A percentile compares a stretch with the other conserved stretches of the same genome.
These are phyloP conservation scores for Hypsibius dujardini DNA, from an alignment of 1,140 invertebrate genomes.

Conservation along the genomic window DNA sequence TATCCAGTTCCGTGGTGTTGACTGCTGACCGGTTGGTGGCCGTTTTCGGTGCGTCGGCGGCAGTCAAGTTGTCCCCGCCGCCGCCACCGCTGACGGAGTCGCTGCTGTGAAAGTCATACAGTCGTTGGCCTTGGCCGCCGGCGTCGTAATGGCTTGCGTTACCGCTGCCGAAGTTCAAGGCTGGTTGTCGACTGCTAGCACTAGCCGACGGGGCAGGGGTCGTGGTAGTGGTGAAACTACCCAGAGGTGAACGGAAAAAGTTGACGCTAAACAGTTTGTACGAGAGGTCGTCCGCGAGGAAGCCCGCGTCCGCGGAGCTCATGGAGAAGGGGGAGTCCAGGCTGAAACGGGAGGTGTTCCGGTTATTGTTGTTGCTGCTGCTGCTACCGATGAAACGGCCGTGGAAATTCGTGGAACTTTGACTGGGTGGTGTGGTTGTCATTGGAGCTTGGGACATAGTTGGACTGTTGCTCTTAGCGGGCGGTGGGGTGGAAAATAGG, in stretches of 20 bases:
- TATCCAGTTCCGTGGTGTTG: neutral
- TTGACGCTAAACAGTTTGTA: constrained; percentile 15
- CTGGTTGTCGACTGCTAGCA: neutral
- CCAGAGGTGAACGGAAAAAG: constrained; percentile 1
- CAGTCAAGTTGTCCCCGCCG: neutral
- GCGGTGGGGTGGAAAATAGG: too few relatives aligned
- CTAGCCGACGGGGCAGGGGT: neutral
- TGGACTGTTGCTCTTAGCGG: too few relatives aligned
- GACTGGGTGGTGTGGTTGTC: too few relatives aligned
- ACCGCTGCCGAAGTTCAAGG: neutral
- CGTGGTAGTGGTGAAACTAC: neutral
- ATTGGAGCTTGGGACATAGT: too few relatives aligned
- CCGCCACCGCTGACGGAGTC: neutral
- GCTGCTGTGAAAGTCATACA: neutral
- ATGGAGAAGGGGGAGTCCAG: neutral
- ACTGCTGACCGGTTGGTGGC: neutral
- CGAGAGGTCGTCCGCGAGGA: constrained; percentile 1
- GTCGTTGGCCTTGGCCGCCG: neutral
- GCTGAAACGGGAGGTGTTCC: neutral
- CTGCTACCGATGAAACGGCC: too few relatives aligned
- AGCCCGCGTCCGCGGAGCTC: constrained; percentile 13
- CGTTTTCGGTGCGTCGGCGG: neutral
- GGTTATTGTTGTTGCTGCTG: too few relatives aligned
- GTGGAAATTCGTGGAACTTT: too few relatives aligned
- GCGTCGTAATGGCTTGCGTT: neutral